A percentile compares a stretch with the other conserved stretches of the same genome.
These are phyloP conservation scores for Antrozous pallidus DNA, from an alignment of 2,797 vertebrate species.

Conservation along the genomic window DNA sequence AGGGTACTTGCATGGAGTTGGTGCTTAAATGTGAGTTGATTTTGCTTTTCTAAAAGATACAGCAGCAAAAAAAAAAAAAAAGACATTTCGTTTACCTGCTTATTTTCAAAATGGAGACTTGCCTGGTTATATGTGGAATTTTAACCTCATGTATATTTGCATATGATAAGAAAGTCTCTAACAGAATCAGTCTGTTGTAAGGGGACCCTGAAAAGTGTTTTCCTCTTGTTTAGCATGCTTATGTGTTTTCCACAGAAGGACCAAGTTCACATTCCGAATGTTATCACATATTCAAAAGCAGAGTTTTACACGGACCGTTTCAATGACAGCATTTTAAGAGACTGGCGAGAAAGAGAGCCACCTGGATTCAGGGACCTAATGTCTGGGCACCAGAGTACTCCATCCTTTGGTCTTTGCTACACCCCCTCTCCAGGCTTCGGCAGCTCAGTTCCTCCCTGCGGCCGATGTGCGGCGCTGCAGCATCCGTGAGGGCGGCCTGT, in stretches of 20 bases:
- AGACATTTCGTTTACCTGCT: constrained; percentile 69
- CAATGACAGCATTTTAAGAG: constrained; percentile 60
- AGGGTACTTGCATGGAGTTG: constrained; percentile 81
- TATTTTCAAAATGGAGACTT: constrained; percentile 72
- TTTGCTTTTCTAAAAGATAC: constrained; percentile 79
- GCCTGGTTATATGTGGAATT: constrained; percentile 65
- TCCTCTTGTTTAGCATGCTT: constrained; percentile 53
- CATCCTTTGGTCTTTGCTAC: constrained; percentile 56
- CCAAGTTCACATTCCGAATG: constrained; percentile 45
- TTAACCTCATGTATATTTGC: constrained; percentile 58
- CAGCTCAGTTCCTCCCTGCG: not conserved
- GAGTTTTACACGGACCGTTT: constrained; percentile 47
- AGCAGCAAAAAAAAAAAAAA: constrained; percentile 64
- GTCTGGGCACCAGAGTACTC: constrained; percentile 70
- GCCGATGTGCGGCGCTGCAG: not conserved
- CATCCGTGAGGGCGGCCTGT: not conserved
- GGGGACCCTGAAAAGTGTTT: constrained; percentile 34
- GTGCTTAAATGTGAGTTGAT: constrained; percentile 80
- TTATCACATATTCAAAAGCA: constrained; percentile 53
- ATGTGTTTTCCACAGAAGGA: constrained; percentile 45
- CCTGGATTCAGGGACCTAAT: constrained; percentile 75
- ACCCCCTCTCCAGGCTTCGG: constrained; percentile 22
- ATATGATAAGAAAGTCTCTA: constrained; percentile 56
- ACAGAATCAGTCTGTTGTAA: constrained; percentile 57
- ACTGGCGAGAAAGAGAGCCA: constrained; percentile 67